A percentile compares a stretch with the other conserved stretches of the same genome.
phyloP scores from a whole-genome alignment of 2,797 vertebrate genomes.

The Anniella stebbinsi region DNA sequence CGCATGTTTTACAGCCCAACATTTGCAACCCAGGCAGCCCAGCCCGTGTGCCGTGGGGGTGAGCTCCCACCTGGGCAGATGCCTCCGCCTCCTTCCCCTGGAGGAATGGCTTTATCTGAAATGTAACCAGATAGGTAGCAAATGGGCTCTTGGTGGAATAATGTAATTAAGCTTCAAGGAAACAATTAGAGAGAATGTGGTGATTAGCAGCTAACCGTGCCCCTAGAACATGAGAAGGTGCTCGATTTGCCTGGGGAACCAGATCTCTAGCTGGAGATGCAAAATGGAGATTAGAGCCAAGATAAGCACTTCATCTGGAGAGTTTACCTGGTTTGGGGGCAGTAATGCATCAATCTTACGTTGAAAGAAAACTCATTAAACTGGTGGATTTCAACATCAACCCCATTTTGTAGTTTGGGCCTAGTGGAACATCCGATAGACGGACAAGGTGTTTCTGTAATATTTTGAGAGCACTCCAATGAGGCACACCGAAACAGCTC shows the following conservation, averaged over 20 bases:
- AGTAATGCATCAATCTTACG: background rate
- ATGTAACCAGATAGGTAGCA: background rate
- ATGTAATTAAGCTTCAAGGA: conserved; percentile 37
- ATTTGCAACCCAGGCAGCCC: background rate
- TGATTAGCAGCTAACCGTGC: conserved; percentile 29
- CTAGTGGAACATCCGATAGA: background rate
- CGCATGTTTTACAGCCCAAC: background rate
- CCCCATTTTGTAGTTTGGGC: background rate
- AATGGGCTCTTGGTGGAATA: conserved; percentile 5
- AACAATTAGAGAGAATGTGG: conserved; percentile 20
- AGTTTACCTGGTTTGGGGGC: background rate
- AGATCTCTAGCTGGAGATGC: background rate
- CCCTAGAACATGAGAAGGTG: conserved; percentile 12
- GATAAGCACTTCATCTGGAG: background rate
- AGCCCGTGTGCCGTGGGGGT: background rate
- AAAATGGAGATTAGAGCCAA: background rate
- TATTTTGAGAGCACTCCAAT: background rate
- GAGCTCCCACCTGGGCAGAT: background rate
- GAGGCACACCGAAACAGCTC: background rate
- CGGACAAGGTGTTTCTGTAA: background rate
- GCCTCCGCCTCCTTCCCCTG: background rate
- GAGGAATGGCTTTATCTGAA: conserved; percentile 4
- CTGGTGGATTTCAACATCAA: background rate
- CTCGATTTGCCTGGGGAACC: background rate
- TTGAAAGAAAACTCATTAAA: background rate